These are phyloP conservation scores for Chaetorhynchus papuensis DNA, from an alignment of 2,113 vertebrate species.

Conservation along the genomic window DNA sequence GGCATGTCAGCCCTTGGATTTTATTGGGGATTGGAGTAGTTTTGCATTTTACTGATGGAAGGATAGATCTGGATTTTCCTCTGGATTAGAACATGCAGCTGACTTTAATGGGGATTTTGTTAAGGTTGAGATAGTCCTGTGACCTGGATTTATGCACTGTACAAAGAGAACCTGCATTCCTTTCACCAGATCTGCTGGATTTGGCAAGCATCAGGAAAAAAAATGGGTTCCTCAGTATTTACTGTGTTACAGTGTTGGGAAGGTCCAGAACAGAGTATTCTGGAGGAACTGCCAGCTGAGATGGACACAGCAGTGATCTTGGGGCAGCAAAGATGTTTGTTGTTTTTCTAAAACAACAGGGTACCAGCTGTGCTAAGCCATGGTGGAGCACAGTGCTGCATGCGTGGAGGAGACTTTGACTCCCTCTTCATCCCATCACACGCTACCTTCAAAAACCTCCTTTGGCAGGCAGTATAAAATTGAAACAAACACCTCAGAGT, in stretches of 20 bases:
- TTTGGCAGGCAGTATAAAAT: neutral
- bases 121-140: neutral
- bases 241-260: neutral
- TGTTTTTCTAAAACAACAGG: neutral
- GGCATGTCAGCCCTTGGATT: neutral
- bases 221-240: neutral
- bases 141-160: neutral
- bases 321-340: neutral
- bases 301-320: neutral
- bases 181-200: neutral
- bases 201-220: neutral
- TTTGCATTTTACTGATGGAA: neutral
- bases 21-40: neutral
- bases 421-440: neutral
- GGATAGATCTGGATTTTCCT: neutral
- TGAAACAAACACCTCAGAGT: neutral
- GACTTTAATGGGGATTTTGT: neutral
- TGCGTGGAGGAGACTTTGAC: neutral
- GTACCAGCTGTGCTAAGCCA: neutral
- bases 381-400: neutral
- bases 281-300: neutral
- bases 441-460: neutral
- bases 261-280: neutral
- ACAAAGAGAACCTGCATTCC: neutral
- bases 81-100: neutral